These are phyloP conservation scores for Arizona elegans DNA, from an alignment of 2,113 vertebrate genomes.

Conservation along the genomic window DNA sequence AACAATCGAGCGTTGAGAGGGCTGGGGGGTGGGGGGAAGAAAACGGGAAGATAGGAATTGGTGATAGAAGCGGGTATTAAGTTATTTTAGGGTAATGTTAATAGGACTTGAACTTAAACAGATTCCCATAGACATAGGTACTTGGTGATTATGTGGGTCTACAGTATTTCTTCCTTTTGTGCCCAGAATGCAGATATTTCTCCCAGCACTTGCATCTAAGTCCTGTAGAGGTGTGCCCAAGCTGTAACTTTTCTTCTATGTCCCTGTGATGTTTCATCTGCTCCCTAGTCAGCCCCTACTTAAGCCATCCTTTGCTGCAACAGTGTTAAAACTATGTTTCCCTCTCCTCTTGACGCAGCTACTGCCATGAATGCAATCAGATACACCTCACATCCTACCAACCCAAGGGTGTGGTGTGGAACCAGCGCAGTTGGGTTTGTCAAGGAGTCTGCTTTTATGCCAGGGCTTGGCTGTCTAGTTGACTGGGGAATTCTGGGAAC, in stretches of 20 bases:
- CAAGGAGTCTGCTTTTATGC: background rate
- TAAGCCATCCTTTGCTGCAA: background rate
- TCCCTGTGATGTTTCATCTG: background rate
- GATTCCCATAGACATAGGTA: background rate
- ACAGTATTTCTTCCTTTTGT: background rate
- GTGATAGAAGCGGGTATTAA: background rate
- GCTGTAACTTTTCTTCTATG: background rate
- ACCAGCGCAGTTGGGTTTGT: background rate
- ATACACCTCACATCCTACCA: background rate
- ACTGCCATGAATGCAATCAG: background rate
- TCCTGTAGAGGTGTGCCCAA: background rate
- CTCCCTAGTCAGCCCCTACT: background rate
- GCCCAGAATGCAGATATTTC: background rate
- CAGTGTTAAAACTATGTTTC: background rate
- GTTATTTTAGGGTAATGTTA: background rate
- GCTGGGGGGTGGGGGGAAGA: background rate
- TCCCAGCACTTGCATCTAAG: background rate
- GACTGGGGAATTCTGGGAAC: background rate
- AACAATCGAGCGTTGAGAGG: background rate
- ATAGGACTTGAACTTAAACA: background rate
- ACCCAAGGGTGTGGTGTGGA: background rate
- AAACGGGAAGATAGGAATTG: background rate
- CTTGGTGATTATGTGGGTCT: background rate
- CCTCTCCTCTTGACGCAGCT: background rate
- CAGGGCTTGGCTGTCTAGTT: background rate